phyloP scores from a whole-genome alignment of 2,888 invertebrate species.

The Agriopis leucophaearia region DNA sequence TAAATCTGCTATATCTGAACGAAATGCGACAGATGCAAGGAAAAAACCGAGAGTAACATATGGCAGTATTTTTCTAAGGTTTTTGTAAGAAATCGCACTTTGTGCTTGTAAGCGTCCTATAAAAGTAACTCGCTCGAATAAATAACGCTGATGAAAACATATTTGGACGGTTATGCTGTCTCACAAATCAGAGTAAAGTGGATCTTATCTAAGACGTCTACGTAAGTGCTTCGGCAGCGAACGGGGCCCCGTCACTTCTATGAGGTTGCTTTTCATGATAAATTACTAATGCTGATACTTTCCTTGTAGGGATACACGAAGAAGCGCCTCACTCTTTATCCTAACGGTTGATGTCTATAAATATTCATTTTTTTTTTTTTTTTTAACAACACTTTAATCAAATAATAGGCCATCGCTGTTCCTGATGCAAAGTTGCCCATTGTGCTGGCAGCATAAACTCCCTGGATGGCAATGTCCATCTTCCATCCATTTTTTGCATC shows the following conservation, averaged over 20 bases:
- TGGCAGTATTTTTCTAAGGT: conserved; percentile 70
- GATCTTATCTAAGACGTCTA: conserved; percentile 59
- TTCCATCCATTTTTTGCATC: too few relatives aligned
- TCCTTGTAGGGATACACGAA: not conserved
- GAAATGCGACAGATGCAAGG: conserved; percentile 56
- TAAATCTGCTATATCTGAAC: conserved; percentile 56
- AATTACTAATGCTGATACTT: conserved; percentile 2
- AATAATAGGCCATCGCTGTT: not conserved
- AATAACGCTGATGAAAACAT: conserved; percentile 74
- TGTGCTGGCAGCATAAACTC: too few relatives aligned
- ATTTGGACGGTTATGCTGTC: conserved; percentile 65
- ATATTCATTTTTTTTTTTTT: too few relatives aligned
- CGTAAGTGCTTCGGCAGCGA: conserved; percentile 55
- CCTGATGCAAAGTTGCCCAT: too few relatives aligned
- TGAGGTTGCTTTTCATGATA: conserved; percentile 41
- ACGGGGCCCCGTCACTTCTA: conserved; percentile 34
- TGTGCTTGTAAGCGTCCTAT: conserved; percentile 69
- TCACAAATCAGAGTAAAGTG: conserved; percentile 70
- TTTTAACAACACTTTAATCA: too few relatives aligned
- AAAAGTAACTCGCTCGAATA: conserved; percentile 72
- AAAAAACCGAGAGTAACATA: conserved; percentile 65
- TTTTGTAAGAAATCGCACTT: conserved; percentile 66
- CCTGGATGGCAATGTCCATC: too few relatives aligned
- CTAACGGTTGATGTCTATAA: not conserved
- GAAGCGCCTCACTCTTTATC: not conserved